Evolutionary conservation across 2,888 invertebrate genomes (phyloP).

Genomic region (Platerodrilus igneus): DNA sequence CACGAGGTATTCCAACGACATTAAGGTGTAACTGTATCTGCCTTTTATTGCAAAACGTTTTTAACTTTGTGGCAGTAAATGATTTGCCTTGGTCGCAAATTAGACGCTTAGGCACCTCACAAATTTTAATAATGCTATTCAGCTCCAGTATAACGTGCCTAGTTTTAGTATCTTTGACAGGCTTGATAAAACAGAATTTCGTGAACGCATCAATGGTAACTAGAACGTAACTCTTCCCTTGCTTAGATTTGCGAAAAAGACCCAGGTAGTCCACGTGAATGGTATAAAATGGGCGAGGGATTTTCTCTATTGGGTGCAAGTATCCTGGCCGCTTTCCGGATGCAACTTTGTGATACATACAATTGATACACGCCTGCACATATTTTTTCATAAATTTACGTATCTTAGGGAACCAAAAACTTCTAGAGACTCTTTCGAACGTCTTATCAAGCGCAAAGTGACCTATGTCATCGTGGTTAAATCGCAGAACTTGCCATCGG

Average conservation of each 20-base stretch:
- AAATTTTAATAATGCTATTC: too few relatives aligned
- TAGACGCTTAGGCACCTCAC: too few relatives aligned
- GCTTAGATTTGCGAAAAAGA: slow-evolving; percentile 1
- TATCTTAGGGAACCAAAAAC: slow-evolving; percentile 32
- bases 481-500: slow-evolving; percentile 27
- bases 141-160: not conserved
- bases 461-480: slow-evolving; percentile 32
- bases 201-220: slow-evolving; percentile 27
- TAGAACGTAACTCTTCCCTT: slow-evolving; percentile 20
- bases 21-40: too few relatives aligned
- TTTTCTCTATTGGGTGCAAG: slow-evolving; percentile 8
- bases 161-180: slow-evolving; percentile 11
- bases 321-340: slow-evolving; percentile 11
- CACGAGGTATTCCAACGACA: too few relatives aligned
- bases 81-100: too few relatives aligned
- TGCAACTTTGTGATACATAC: slow-evolving; percentile 9
- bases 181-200: slow-evolving; percentile 29
- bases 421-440: slow-evolving; percentile 19
- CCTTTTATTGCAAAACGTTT: too few relatives aligned
- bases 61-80: too few relatives aligned
- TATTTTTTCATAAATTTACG: slow-evolving; percentile 13
- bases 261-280: slow-evolving; percentile 12
- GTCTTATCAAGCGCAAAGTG: slow-evolving; percentile 34
- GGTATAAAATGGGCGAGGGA: slow-evolving; percentile 7
- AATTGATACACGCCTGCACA: slow-evolving; percentile 7